Percentiles rank a stretch among this genome's conserved stretches.
Conservation (phyloP, 2,113 vertebrate species). For the Panurus biarmicus region DNA sequence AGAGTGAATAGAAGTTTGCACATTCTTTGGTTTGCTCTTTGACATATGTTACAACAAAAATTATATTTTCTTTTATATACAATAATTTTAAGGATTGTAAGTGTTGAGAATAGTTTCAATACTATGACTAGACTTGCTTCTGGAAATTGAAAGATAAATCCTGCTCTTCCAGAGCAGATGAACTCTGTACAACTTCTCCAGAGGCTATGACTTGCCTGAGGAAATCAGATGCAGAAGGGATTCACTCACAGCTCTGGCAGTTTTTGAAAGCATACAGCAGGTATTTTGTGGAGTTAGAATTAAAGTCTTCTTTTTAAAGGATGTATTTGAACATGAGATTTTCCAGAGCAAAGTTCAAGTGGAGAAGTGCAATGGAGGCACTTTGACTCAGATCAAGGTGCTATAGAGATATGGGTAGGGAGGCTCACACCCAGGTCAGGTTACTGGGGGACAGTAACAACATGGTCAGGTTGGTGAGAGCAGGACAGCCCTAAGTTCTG, state of each 20-base stretch:
- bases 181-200: slow-evolving; percentile 31
- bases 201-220: not conserved
- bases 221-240: slow-evolving; percentile 58
- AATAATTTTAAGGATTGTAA: slow-evolving; percentile 65
- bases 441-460: slow-evolving; percentile 65
- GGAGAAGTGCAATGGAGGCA: slow-evolving; percentile 59
- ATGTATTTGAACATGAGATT: slow-evolving; percentile 57
- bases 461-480: not conserved
- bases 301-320: slow-evolving; percentile 37
- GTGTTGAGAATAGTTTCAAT: slow-evolving; percentile 12
- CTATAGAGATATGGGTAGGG: slow-evolving; percentile 11
- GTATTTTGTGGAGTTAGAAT: slow-evolving; percentile 44
- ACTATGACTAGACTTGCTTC: not conserved
- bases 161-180: slow-evolving; percentile 45
- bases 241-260: slow-evolving; percentile 33
- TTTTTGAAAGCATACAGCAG: slow-evolving; percentile 64
- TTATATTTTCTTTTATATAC: not conserved
- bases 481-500: slow-evolving; percentile 24
- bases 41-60: slow-evolving; percentile 5
- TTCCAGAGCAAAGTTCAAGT: slow-evolving; percentile 54
- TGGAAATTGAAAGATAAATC: slow-evolving; percentile 73
- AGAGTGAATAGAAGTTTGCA: slow-evolving; percentile 49
- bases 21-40: slow-evolving; percentile 17
- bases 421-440: slow-evolving; percentile 50
- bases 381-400: slow-evolving; percentile 32